Evolutionary conservation across 2,888 invertebrate species (phyloP).

Genomic region (Drosophila emarginata): DNA sequence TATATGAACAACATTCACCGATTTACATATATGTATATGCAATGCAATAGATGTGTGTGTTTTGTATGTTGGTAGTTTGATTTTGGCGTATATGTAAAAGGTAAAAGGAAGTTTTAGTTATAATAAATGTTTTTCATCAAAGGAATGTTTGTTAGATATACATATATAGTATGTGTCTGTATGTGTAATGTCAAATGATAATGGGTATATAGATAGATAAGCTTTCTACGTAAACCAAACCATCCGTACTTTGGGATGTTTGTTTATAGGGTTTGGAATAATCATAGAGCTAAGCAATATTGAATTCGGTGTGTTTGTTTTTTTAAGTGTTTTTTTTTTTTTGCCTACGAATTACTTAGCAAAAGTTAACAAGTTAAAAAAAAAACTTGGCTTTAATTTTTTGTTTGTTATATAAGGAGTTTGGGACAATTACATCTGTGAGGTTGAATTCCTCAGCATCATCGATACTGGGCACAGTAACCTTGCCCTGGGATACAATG

Average conservation of each 20-base stretch:
- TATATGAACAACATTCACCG: constrained; percentile 44
- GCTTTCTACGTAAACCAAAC: constrained; percentile 62
- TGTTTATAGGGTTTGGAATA: constrained; percentile 51
- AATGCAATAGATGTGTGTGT: constrained; percentile 13
- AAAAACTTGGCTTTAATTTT: constrained; percentile 7
- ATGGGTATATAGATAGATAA: constrained; percentile 3
- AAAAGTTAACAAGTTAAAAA: constrained; percentile 59
- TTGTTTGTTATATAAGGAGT: constrained; percentile 16
- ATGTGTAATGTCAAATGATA: constrained; percentile 42
- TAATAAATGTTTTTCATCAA: constrained; percentile 40
- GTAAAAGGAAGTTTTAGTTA: constrained; percentile 72
- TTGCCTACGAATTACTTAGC: constrained; percentile 33
- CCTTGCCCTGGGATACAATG: constrained; percentile 97
- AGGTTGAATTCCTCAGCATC: constrained; percentile 93
- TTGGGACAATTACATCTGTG: constrained; percentile 88
- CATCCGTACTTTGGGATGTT: constrained; percentile 66
- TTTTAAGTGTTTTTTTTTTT: background rate
- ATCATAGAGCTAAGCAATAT: constrained; percentile 59
- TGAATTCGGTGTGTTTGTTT: background rate
- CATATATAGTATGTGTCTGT: background rate
- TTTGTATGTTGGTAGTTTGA: constrained; percentile 17
- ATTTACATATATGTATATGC: constrained; percentile 10
- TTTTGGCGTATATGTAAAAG: constrained; percentile 72
- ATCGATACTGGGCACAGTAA: constrained; percentile 95
- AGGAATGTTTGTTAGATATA: constrained; percentile 5